Evolutionary conservation across 2,888 invertebrate genomes (phyloP).

Genomic region (Hydraecia micacea): DNA sequence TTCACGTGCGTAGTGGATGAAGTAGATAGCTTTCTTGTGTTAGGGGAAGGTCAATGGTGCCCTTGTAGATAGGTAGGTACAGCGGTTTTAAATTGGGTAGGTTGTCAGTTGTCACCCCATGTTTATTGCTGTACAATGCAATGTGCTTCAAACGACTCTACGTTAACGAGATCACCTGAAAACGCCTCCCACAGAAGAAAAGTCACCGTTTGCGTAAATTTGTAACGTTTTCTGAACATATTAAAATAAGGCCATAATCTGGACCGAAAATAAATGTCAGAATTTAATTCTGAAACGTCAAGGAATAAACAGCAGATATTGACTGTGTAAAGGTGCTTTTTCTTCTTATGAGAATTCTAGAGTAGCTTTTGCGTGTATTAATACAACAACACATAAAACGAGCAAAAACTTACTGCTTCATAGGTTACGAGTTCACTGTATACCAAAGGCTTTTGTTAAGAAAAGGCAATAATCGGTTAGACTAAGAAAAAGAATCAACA

Average conservation of each 20-base stretch:
- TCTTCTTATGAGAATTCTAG: neutral
- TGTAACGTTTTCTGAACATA: neutral
- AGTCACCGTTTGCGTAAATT: neutral
- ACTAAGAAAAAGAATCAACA: conserved; percentile 65
- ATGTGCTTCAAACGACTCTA: conserved; percentile 5
- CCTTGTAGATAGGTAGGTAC: conserved; percentile 35
- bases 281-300: neutral
- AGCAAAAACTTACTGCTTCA: conserved; percentile 25
- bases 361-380: conserved; percentile 3
- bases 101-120: neutral
- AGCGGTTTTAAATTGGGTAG: conserved; percentile 33
- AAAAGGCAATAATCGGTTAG: conserved; percentile 61
- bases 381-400: conserved; percentile 17
- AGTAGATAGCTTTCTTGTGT: conserved; percentile 68
- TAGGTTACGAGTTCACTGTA: conserved; percentile 42
- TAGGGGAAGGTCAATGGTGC: conserved; percentile 65
- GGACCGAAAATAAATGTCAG: fast-evolving
- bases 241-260: neutral
- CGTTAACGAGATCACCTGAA: neutral
- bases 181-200: neutral
- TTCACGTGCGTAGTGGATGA: conserved; percentile 78
- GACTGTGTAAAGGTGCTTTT: neutral
- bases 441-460: conserved; percentile 54
- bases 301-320: neutral
- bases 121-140: conserved; percentile 21